Base-by-base conservation (phyloP, 2,888 invertebrate genomes). In the Elysia crispata region DNA sequence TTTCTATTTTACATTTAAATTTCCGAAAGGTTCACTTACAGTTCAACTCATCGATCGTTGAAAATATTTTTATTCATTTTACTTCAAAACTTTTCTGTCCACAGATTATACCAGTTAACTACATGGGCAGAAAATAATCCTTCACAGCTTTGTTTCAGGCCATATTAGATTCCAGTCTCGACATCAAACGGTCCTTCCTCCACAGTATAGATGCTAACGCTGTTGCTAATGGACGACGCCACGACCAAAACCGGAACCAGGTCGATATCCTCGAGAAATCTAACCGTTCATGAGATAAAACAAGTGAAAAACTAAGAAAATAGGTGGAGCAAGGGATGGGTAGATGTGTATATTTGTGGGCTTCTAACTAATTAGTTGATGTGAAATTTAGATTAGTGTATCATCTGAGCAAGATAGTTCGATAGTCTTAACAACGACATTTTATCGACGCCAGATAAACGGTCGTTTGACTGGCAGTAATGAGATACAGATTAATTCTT, bases 211-310 rank as follows among this genome's bases (percentile, higher is more conserved):
- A 41, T 41, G 64, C 57, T 57, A 31, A 78, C 28, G 64, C 72
- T 72, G 72, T 78, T 78, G 72, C 78, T 78, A 72, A 54, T 70
- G 62, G 57, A 33, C 1, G 78, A 78, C 1, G 78, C 50, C 20
- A 78, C 78, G n/a, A 64, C 49, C 62, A 78, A 62, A 11, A 69
- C 30, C 13, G 69, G 69, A n/a, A 28, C 25, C 15, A 69, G 69
- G 70, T 77, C 77, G 6, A 30, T 25, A 23, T 77, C 60, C 28
- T 31, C 30, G 23, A 77, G 25, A 31, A 31, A 69, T 41, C 77
- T 77, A 69, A 50, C 1, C 18, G 23, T 5, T 25, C 18, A 18
- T 15, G 1, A 66, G 23, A 25, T 25, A 66, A 25, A 66, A 25
- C n/a, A n/a, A 13, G 62, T 23, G 23, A 62, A 25, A 62, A n/a